Percentiles rank a stretch among this genome's conserved stretches.
Conservation (phyloP, 2,888 invertebrate genomes). For the Hirtodrosophila alboralis region DNA sequence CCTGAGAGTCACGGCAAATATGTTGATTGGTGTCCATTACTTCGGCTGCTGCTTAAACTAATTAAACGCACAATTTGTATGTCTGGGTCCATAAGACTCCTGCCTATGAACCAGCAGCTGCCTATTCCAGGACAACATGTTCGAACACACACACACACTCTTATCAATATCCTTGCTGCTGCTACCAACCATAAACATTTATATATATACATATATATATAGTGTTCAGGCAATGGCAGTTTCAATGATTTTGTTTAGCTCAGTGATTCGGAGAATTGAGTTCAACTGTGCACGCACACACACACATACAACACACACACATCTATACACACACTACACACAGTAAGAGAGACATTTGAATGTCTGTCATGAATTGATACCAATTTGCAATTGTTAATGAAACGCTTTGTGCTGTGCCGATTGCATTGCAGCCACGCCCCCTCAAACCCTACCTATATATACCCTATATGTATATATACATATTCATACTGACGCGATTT, state of each 20-base stretch:
- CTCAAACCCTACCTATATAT: constrained; percentile 21
- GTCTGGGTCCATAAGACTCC: constrained; percentile 30
- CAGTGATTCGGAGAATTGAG: constrained; percentile 81
- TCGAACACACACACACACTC: constrained; percentile 37
- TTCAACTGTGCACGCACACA: constrained; percentile 40
- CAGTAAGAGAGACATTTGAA: constrained; percentile 51
- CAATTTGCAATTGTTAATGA: constrained; percentile 81
- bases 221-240: constrained; percentile 66
- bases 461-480: background rate
- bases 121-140: constrained; percentile 16
- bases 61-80: constrained; percentile 61
- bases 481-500: constrained; percentile 3
- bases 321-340: constrained; percentile 21
- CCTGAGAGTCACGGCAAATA: constrained; percentile 2
- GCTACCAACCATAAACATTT: no score
- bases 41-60: constrained; percentile 48
- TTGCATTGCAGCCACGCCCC: constrained; percentile 58
- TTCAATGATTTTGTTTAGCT: constrained; percentile 82
- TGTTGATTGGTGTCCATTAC: constrained; percentile 32
- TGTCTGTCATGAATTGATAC: constrained; percentile 76
- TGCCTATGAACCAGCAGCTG: constrained; percentile 7
- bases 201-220: no score
- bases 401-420: constrained; percentile 75
- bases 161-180: constrained; percentile 2
- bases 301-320: constrained; percentile 11